Conservation (phyloP, 2,797 vertebrate genomes). For the Hipposideros larvatus region DNA sequence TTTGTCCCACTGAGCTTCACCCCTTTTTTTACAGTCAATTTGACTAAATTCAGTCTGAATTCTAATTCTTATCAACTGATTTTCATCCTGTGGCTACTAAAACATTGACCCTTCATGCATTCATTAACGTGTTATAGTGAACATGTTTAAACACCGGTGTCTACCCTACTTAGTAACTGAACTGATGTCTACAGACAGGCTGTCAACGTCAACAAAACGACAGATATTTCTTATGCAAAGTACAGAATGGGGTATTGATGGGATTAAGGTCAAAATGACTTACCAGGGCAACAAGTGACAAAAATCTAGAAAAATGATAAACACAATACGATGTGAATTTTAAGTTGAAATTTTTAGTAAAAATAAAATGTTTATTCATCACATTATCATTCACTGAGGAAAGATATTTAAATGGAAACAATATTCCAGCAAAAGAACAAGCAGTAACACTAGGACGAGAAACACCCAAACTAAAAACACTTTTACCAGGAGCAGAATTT, state of each 20-base stretch:
- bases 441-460: neutral
- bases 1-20: neutral
- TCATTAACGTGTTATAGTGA: accelerated
- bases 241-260: neutral
- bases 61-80: neutral
- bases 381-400: neutral
- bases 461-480: neutral
- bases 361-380: neutral
- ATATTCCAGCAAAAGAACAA: neutral
- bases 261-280: neutral
- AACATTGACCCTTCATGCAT: accelerated
- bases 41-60: no score
- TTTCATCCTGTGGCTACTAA: accelerated
- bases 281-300: neutral
- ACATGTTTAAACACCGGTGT: accelerated
- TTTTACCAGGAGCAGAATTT: neutral
- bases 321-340: no score
- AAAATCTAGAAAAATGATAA: neutral
- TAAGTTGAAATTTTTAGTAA: neutral
- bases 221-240: neutral
- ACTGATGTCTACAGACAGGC: no score
- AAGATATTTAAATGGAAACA: neutral
- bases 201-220: neutral
- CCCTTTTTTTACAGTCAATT: neutral
- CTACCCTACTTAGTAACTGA: accelerated